Base-by-base conservation (phyloP, 2,888 invertebrate genomes). In the Acanthacorydalis orientalis region DNA sequence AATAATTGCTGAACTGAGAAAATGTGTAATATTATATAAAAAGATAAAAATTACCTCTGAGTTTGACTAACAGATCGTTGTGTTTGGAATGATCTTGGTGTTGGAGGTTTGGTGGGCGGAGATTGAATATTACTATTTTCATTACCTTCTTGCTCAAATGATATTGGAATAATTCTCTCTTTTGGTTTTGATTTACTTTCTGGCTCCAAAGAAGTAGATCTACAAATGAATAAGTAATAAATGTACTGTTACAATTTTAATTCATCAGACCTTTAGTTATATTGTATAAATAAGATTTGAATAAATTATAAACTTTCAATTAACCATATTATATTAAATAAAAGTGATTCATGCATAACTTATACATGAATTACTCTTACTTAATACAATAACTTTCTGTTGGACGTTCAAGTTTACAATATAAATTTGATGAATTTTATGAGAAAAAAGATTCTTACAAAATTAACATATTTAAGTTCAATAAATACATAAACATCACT, bases 111-210 rank as follows among this genome's bases (percentile, higher is more conserved):
- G n/a, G 64, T 56, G 2, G 63, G 59, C 10, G 66, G 63, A 31
- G 64, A 63, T 41, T 59, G 56, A 14, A 63, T 57, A 15, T 54
- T 49, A 34, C 57, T 55, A 44, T 60, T 61, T 35, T 60, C 59
- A 32, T 56, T 60, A 37, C 56, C 49, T 43, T 56, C 64, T 51
- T 64, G 63, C 53, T 70, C 71, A 50, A 73, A 63, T 12, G 68
- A 61, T 56, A 83, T 80, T 37, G 81, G 80, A 57, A 82, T 81
- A 54, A 81, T 77, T 54, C 77, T 70, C 61, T 83, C 83, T 53
- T 72, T 75, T 1, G 70, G 64, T 51, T 56, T 57, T 7, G 56
- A 55, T 44, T 56, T 57, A 15, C 54, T 53, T 53, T 71, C 69
- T 7, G 77, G 75, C 56, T 77, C 77, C 48, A 75, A 57, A 46